A percentile compares a stretch with the other conserved stretches of the same genome.
Evolutionary conservation across 2,113 vertebrate species (phyloP).

Genomic region (Neofelis nebulosa): DNA sequence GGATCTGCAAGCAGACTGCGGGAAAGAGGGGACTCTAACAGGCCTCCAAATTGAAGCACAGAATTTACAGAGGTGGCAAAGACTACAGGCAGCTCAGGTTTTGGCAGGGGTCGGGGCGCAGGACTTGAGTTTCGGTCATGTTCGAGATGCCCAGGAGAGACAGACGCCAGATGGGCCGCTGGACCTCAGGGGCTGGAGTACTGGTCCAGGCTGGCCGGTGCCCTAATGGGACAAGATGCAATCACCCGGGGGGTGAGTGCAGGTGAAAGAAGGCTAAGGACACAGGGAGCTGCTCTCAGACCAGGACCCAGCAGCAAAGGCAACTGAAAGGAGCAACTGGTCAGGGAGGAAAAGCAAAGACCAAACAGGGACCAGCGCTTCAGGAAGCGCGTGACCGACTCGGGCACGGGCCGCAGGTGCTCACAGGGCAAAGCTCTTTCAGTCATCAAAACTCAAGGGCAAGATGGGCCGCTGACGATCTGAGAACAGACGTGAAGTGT

Average conservation of each 20-base stretch:
- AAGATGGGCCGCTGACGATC: background rate
- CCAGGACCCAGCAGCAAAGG: background rate
- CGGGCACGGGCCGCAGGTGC: background rate
- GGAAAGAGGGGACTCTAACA: background rate
- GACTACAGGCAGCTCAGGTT: background rate
- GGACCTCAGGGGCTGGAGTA: background rate
- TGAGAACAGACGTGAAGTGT: background rate
- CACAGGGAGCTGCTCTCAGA: background rate
- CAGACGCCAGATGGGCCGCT: background rate
- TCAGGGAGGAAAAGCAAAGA: background rate
- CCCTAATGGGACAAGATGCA: background rate
- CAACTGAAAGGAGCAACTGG: background rate
- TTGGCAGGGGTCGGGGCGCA: fast-evolving
- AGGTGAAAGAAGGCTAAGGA: background rate
- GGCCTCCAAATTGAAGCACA: background rate
- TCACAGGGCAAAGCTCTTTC: background rate
- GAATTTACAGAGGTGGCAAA: background rate
- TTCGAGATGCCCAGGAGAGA: background rate
- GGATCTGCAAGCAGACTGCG: background rate
- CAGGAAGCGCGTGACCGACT: background rate
- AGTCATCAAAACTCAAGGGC: background rate
- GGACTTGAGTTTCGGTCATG: background rate
- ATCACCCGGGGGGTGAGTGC: background rate
- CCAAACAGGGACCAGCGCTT: background rate
- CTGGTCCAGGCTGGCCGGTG: background rate